phyloP scores from a whole-genome alignment of 2,888 invertebrate species.

The Cerceris rybyensis region DNA sequence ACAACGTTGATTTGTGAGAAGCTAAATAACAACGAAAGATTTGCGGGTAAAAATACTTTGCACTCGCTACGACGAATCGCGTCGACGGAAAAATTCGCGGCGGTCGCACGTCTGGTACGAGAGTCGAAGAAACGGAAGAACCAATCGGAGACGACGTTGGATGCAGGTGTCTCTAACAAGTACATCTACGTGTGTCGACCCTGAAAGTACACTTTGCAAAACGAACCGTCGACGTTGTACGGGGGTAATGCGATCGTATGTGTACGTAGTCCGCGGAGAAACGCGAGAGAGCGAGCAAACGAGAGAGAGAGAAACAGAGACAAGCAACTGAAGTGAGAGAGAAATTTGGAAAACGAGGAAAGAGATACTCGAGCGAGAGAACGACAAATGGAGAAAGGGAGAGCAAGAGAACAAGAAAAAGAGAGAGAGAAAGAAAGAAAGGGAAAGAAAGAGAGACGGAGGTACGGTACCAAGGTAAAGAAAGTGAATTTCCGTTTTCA shows the following conservation, averaged over 20 bases:
- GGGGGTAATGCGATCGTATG: constrained; percentile 2
- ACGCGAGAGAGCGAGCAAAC: not conserved
- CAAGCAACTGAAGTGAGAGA: not conserved
- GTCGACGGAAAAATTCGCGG: too few species aligned
- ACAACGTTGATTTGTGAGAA: not conserved
- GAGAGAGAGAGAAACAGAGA: not conserved
- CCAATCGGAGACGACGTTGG: not conserved
- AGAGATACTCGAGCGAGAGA: not conserved
- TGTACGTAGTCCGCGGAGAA: constrained; percentile 2
- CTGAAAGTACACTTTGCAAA: constrained; percentile 36
- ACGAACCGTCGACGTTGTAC: constrained; percentile 27
- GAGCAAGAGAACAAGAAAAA: not conserved
- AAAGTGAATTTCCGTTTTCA: constrained; percentile 72
- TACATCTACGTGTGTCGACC: constrained; percentile 16
- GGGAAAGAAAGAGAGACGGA: constrained; percentile 6
- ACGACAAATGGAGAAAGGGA: not conserved
- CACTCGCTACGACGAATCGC: too few species aligned
- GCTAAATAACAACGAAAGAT: constrained; percentile 10
- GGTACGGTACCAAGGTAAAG: constrained; percentile 61
- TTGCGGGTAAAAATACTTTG: too few species aligned
- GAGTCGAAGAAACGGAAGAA: not conserved
- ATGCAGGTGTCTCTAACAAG: constrained; percentile 19
- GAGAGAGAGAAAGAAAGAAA: constrained; percentile 1
- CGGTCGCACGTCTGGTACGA: not conserved
- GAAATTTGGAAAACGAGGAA: too few species aligned